Evolutionary conservation across 2,797 vertebrate genomes (phyloP).

Genomic region (Falco naumanni): DNA sequence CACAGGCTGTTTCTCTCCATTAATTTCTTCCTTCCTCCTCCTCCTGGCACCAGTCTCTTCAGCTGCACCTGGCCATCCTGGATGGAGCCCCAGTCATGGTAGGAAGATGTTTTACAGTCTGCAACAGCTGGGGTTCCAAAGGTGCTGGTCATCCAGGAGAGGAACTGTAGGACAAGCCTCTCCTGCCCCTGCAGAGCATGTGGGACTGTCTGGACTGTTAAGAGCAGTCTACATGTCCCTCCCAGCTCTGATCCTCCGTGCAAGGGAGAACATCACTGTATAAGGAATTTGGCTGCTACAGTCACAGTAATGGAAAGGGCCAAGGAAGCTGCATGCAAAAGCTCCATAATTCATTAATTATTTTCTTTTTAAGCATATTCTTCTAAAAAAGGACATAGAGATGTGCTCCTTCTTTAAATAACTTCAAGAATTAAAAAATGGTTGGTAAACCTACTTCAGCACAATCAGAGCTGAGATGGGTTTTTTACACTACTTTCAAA

Average conservation of each 20-base stretch:
- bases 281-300: neutral
- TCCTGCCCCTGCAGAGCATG: neutral
- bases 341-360: neutral
- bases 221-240: neutral
- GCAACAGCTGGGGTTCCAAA: neutral
- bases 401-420: neutral
- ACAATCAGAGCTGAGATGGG: neutral
- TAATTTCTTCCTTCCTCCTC: neutral
- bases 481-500: neutral
- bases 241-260: neutral
- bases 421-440: neutral
- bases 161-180: neutral
- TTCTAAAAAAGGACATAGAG: slow-evolving; percentile 3
- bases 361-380: neutral
- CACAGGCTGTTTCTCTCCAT: neutral
- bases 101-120: neutral
- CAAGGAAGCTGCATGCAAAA: neutral
- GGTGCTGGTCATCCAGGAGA: neutral
- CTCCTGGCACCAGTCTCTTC: neutral
- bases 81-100: neutral
- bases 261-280: neutral
- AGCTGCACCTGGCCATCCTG: neutral
- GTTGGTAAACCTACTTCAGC: neutral
- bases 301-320: neutral
- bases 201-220: neutral